phyloP scores from a whole-genome alignment of 2,113 vertebrate genomes.

The Lepus americanus region DNA sequence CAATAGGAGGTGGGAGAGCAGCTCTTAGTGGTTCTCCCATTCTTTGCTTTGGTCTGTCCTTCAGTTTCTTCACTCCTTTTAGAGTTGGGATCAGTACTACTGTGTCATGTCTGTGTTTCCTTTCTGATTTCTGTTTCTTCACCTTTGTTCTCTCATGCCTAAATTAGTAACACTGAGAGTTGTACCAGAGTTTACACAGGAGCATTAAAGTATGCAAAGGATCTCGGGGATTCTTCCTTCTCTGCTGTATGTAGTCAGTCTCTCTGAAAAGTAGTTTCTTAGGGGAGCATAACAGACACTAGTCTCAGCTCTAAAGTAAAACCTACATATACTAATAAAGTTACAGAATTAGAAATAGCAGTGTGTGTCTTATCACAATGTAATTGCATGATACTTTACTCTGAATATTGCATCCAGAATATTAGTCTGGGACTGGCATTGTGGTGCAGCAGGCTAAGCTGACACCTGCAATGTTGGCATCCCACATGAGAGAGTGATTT shows the following conservation, averaged over 20 bases:
- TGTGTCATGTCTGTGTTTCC: not conserved
- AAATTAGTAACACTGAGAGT: constrained; percentile 8
- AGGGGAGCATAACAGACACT: not conserved
- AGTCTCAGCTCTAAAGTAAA: constrained; percentile 10
- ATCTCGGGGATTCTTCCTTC: not conserved
- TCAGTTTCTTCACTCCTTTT: not conserved
- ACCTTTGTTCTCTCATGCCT: constrained; percentile 39
- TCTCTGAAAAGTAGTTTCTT: constrained; percentile 15
- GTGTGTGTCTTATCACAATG: not conserved
- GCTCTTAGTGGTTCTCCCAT: not conserved
- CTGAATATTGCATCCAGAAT: not conserved
- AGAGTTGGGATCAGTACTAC: not conserved
- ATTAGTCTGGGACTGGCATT: not conserved
- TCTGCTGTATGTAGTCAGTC: not conserved
- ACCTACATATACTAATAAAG: not conserved
- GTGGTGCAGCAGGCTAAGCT: too few species aligned
- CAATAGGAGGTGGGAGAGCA: not conserved
- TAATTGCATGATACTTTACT: not conserved
- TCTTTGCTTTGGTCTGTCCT: not conserved
- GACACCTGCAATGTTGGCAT: too few species aligned
- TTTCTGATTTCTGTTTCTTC: constrained; percentile 43
- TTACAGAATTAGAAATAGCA: constrained; percentile 22
- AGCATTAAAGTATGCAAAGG: not conserved
- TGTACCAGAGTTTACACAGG: not conserved
- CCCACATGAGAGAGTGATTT: too few species aligned